Percentiles rank a stretch among this genome's conserved stretches.
These are phyloP conservation scores for Phyllopteryx taeniolatus DNA, from an alignment of 2,113 vertebrate genomes.

Conservation along the genomic window DNA sequence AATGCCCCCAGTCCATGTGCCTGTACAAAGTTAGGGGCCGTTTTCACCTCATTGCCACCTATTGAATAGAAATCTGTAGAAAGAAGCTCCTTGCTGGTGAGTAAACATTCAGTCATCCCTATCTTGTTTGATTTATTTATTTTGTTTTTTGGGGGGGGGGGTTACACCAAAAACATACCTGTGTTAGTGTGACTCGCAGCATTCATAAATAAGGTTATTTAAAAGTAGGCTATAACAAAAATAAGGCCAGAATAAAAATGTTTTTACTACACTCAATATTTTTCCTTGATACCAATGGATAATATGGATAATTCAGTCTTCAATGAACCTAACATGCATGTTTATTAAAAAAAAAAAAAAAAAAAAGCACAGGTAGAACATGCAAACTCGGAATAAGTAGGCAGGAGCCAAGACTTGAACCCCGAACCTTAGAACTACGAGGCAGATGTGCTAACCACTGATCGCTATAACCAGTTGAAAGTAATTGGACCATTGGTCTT, in stretches of 20 bases:
- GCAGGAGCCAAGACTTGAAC: neutral
- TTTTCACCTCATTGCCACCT: conserved; percentile 18
- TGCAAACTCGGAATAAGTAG: too few relatives aligned
- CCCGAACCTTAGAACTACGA: neutral
- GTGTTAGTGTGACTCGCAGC: too few relatives aligned
- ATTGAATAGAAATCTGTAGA: conserved; percentile 10
- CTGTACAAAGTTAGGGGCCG: conserved; percentile 11
- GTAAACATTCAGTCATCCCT: neutral
- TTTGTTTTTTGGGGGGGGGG: neutral
- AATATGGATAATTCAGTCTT: too few relatives aligned
- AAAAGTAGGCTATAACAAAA: neutral
- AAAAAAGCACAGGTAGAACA: too few relatives aligned
- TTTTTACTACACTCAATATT: too few relatives aligned
- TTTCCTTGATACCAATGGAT: too few relatives aligned
- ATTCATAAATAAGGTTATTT: too few relatives aligned
- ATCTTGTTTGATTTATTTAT: neutral
- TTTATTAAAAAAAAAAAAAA: too few relatives aligned
- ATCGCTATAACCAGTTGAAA: neutral
- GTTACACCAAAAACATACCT: neutral
- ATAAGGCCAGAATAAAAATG: too few relatives aligned
- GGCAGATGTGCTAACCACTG: neutral
- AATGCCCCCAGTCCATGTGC: conserved; percentile 15
- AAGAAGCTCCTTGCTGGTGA: neutral
- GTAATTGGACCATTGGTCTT: too few relatives aligned
- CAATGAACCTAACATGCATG: too few relatives aligned